Base-by-base conservation (phyloP, 2,113 vertebrate genomes). In the Haliaeetus leucogaster region DNA sequence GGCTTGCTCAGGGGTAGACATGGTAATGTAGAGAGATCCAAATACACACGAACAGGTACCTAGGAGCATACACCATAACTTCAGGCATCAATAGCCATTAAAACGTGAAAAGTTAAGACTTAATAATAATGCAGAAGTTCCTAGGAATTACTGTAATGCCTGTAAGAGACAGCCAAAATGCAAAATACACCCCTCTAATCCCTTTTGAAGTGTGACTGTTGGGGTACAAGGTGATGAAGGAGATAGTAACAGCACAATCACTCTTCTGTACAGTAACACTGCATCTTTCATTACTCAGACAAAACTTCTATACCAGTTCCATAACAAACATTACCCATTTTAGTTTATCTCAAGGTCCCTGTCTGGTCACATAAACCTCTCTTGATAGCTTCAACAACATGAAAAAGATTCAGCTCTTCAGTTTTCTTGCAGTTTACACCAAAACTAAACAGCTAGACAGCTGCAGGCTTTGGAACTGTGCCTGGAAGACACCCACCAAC, bases 11-110 rank as follows among this genome's bases (percentile, higher is more conserved):
- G 96, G 92, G 98, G 98, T 36, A 96, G 48, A 86, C 99, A 99
- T 4, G 98, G 98, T 94, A 99, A 97, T 0, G 99, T 99, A 36
- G 99, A 98, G 9, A 99, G 98, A 97, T 99, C 99, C 98, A 99
- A 95, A 97, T 99, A 99, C 40, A 99, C 99, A 53, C 99, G 99
- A 18, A 99, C 98, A 14, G 99, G 99, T 8, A 99, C 99, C 99
- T 99, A 48, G 36, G 90, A 73, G 56, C 8, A 78, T 0, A 71
- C 14, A 92, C 23, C 25, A 27, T 3, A 65, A 42, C 22, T 42
- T 92, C 25, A 86, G 55, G 17, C 63, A 67, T 7, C 48, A 38
- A 20, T 1, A 87, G 32, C 73, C 45, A 45, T 30, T 77, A 13
- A 22, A 13, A 56, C 52, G n/a, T 3, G 23, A 59, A 52, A 84